A percentile compares a stretch with the other conserved stretches of the same genome.
phyloP scores from a whole-genome alignment of 2,888 invertebrate species.

The Trachelus stipa region DNA sequence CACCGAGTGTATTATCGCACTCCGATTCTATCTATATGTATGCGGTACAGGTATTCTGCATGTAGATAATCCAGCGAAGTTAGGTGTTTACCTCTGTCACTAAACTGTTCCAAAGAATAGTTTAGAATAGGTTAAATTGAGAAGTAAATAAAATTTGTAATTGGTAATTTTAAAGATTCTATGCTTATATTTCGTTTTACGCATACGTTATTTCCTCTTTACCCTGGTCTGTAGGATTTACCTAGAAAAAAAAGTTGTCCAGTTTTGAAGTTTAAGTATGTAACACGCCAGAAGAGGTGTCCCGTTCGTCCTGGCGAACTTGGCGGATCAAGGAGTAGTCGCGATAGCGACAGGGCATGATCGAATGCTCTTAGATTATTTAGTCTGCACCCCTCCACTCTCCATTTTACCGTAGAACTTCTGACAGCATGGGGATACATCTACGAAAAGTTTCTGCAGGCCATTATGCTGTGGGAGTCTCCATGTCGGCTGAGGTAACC shows the following conservation, averaged over 20 bases:
- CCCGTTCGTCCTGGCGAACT: neutral
- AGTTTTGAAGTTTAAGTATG: neutral
- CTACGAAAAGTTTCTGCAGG: neutral
- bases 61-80: neutral
- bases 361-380: conserved; percentile 23
- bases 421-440: conserved; percentile 12
- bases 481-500: neutral
- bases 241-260: neutral
- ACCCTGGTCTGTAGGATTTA: neutral
- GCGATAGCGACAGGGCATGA: conserved; percentile 15
- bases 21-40: neutral
- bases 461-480: neutral
- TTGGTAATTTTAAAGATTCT: neutral
- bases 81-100: neutral
- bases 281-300: neutral
- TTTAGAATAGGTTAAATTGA: neutral
- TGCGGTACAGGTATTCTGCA: too few species aligned
- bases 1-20: neutral
- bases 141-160: too few species aligned
- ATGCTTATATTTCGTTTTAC: neutral
- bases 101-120: neutral
- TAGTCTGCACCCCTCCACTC: neutral
- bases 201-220: neutral
- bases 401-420: conserved; percentile 2
- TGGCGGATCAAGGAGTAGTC: conserved; percentile 10